Evolutionary conservation across 1,140 invertebrate genomes (phyloP), one percentile per base, ranked within the genome.

Genomic region (Aplysia californica): DNA sequence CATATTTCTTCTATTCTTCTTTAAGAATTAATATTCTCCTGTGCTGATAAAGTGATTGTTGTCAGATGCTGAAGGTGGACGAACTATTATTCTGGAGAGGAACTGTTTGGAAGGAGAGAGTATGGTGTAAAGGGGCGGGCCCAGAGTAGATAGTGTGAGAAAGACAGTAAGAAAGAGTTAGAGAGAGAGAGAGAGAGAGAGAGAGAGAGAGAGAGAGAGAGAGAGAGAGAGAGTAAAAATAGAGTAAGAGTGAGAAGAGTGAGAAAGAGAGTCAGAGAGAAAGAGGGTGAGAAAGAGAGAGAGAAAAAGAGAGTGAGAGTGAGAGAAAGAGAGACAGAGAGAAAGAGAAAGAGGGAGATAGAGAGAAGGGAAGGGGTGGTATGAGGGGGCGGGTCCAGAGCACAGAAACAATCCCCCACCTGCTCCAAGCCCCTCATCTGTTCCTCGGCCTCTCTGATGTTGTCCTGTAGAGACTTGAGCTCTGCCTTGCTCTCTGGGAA

Each of bases 371-470:
- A n/a, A 59, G n/a, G 56, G 56, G 56, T 10, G 56, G 56, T 10
- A 29, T 5, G 56, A n/a, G 56, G 56, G 5, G 56, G 56, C 6
- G 56, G n/a, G 4, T 4, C 5, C 4, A 59, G 56, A 29, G n/a
- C n/a, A n/a, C n/a, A n/a, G n/a, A n/a, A n/a, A n/a, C n/a, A n/a
- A n/a, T n/a, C n/a, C n/a, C 77, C 10, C 58, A 85, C 86, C 79
- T 84, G 81, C 67, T 86, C 84, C 38, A 85, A 26, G 38, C 78
- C 80, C 58, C 78, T 76, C 4, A 84, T 73, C 31, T 81, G 80
- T 33, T 84, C 78, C 38, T 88, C 86, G 10, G 82, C 81, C 39
- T 86, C 85, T 44, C 75, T 80, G 15, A 88, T 79, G 67, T 80
- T 82, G 31, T 84, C 82, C 72, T 85, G 78, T 21, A 85, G 64